Base-by-base conservation (phyloP, 2,797 vertebrate species). In the Neostethus bicornis region DNA sequence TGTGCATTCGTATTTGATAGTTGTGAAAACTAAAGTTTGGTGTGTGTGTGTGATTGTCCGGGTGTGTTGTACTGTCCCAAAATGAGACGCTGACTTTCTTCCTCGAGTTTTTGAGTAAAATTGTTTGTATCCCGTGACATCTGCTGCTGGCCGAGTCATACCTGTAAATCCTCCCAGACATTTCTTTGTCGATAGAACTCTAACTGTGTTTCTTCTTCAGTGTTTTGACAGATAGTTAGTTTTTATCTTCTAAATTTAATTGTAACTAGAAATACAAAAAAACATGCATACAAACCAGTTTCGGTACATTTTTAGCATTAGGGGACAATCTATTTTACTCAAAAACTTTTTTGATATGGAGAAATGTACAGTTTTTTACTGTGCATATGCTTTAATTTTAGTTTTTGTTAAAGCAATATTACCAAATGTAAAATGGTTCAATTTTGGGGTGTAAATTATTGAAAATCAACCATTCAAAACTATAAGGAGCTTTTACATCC, bases 71-170 rank as follows among this genome's bases (percentile, higher is more conserved):
- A 34, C 57, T 67, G 77, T 79, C 50, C 58, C 57, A 71, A 66
- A 34, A 58, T 69, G 61, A 77, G 61, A 78, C 63, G 78, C 72
- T 77, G 67, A 77, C 71, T 73, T 87, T 70, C 75, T 51, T 75
- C 48, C 66, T 66, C 57, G 77, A 79, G 82, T 75, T 86, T 89
- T 87, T 79, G 80, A 83, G 73, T 88, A 67, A 86, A 85, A 79
- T 75, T 85, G 73, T 84, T 75, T 87, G 84, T 86, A 88, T 86
- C 73, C 81, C 87, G 86, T 89, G 79, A 90, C 77, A 83, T 79
- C 84, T 91, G 82, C 86, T 91, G 86, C 87, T 87, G 79, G 79
- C 73, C 73, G 84, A 90, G 85, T 0, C 1, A 26, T 24, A 58
- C 35, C 26, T 14, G 41, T 14, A 43, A 23, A 46, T 17, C 24